phyloP scores from a whole-genome alignment of 2,113 vertebrate species.

The Myrmophylax atrothorax region DNA sequence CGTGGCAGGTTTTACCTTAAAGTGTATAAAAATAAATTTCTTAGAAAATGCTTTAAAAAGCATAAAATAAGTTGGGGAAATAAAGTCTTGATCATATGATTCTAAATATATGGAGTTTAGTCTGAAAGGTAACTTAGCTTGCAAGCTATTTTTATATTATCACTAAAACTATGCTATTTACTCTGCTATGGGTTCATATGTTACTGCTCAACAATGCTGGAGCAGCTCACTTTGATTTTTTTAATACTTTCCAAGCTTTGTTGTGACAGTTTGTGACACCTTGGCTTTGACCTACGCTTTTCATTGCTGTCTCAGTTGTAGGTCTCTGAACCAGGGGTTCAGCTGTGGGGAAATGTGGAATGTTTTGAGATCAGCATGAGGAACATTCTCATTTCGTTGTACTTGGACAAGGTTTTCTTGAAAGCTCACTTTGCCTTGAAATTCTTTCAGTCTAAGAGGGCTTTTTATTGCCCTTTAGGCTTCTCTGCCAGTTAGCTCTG shows the following conservation, averaged over 20 bases:
- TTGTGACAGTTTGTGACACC: neutral
- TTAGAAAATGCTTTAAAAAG: conserved; percentile 5
- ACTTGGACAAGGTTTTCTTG: neutral
- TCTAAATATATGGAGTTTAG: neutral
- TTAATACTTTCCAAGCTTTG: neutral
- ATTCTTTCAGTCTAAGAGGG: neutral
- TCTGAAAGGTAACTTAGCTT: conserved; percentile 17
- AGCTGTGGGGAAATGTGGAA: neutral
- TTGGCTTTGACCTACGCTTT: neutral
- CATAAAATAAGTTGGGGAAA: neutral
- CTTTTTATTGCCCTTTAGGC: neutral
- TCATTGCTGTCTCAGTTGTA: neutral
- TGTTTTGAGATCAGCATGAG: neutral
- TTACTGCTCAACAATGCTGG: neutral
- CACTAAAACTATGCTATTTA: neutral
- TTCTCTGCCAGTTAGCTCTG: neutral
- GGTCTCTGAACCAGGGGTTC: neutral
- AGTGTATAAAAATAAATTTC: neutral
- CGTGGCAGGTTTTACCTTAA: neutral
- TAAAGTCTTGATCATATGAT: neutral
- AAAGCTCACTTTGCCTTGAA: neutral
- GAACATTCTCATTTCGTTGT: neutral
- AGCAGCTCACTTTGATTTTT: neutral
- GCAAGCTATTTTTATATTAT: conserved; percentile 38
- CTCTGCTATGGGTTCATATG: neutral